These are phyloP conservation scores for Halocaridina rubra DNA, from an alignment of 2,888 invertebrate species.

Conservation along the genomic window DNA sequence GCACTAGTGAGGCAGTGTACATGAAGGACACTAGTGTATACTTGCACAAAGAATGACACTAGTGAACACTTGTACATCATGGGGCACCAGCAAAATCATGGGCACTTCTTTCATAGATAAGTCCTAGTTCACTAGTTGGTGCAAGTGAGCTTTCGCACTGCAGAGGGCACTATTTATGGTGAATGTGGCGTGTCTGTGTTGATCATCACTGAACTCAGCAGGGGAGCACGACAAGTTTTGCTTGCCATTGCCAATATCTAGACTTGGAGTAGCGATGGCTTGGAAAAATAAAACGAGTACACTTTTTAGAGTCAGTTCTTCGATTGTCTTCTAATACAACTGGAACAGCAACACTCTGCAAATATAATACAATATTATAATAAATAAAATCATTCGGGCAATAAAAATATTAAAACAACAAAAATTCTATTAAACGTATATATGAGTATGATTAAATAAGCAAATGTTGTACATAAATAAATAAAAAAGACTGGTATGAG, in stretches of 20 bases:
- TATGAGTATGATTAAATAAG: too few relatives aligned
- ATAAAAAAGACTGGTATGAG: too few relatives aligned
- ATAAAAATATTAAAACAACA: not conserved
- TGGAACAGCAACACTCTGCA: constrained; percentile 11
- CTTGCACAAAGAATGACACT: not conserved
- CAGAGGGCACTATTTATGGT: not conserved
- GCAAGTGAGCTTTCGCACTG: not conserved
- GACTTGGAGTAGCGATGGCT: not conserved
- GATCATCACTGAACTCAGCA: too few relatives aligned
- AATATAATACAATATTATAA: not conserved
- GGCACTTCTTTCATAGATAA: not conserved
- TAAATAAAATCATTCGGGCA: not conserved
- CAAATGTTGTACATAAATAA: too few relatives aligned
- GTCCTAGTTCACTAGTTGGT: not conserved
- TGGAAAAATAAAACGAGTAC: not conserved
- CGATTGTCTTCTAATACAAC: constrained; percentile 52
- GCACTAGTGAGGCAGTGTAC: not conserved
- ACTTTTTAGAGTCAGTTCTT: constrained; percentile 15
- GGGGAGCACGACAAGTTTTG: too few relatives aligned
- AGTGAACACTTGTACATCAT: not conserved
- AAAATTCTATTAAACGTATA: too few relatives aligned
- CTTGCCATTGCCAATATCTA: too few relatives aligned
- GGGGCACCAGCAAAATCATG: not conserved
- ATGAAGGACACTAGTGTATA: not conserved
- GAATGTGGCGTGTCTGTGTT: not conserved